Evolutionary conservation across 2,888 invertebrate species (phyloP), one percentile per base, ranked within the genome.

Genomic region (Coelinius sp.): DNA sequence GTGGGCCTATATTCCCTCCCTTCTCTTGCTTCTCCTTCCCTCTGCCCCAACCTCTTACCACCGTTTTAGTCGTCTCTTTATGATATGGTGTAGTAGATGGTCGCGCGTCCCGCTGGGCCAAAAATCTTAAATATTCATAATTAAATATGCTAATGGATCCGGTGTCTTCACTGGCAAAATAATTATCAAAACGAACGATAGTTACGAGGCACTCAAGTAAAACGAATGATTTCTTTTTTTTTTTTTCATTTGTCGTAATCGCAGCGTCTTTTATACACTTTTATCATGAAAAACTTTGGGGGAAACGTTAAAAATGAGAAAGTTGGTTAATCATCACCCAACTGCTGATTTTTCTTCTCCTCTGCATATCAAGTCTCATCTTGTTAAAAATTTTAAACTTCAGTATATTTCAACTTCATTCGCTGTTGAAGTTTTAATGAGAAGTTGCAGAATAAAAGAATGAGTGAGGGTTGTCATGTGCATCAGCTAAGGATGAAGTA

Each of bases 41-140:
- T 22, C 46, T 20, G 20, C 20, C 46, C 20, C 46, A 5, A 49
- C 46, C 35, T 62, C 22, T 38, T 38, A 49, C 35, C 20, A 12
- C 14, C 38, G 38, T 63, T 63, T 63, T 63, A 63, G 22, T 31
- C 20, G n/a, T 41, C 38, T 38, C 41, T 63, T 10, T 35, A 41
- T 38, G 38, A 63, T 63, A 24, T 38, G 38, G 41, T 63, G 38
- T 41, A 67, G 77, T 76, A 76, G 76, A 77, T 76, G 77, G 75
- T 70, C 56, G 70, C 72, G 80, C 78, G 74, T 81, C 85, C 85
- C 79, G 85, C 85, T 86, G 85, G 27, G 85, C 82, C 81, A 81
- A 85, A 85, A 85, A 85, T 85, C 81, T 84, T 82, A 85, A 86
- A 85, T 83, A 85, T 86, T 85, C 84, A 84, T 84, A 86, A 86